Evolutionary conservation across 2,113 vertebrate genomes (phyloP), one percentile per base, ranked within the genome.

Genomic region (Chiloscyllium plagiosum): DNA sequence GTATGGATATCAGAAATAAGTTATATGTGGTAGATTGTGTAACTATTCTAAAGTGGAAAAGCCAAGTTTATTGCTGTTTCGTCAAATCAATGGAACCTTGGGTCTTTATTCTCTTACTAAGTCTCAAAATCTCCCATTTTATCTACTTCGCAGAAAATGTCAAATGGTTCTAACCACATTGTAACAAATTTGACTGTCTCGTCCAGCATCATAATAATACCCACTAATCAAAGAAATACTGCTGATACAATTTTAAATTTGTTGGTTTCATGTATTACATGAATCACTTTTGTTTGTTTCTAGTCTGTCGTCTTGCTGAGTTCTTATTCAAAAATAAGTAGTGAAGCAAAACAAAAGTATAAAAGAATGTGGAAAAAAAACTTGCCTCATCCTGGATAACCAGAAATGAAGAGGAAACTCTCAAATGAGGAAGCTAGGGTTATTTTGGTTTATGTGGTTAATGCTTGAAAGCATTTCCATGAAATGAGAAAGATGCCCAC

Each of bases 361-460:
- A 37, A 94, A 26, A 47, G 19, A 68, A 29, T 19, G 4, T 1
- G 24, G 42, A 42, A 96, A 96, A 96, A 97, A 96, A 97, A 96
- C 66, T 97, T 96, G 96, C 90, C 96, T 96, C 97, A 97, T 98
- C 97, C 97, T 98, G 97, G 96, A 97, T 97, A 95, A 97, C 96
- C 97, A 96, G 97, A 98, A 98, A 97, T 69, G 26, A 95, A 96
- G 96, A 97, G 97, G 98, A 98, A 98, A 97, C 97, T 96, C 96
- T 96, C 87, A 95, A 96, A 96, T 76, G 47, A 96, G 96, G 96
- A 96, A 96, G 96, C 96, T 96, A 97, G 96, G 96, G 89, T 80
- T 78, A 50, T 66, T 89, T 68, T 96, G 96, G 96, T 96, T 96
- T 96, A 96, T 72, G 96, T 97, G 97, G 97, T 97, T 96, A 97